phyloP scores from a whole-genome alignment of 2,888 invertebrate species.

The Suillia variegata region DNA sequence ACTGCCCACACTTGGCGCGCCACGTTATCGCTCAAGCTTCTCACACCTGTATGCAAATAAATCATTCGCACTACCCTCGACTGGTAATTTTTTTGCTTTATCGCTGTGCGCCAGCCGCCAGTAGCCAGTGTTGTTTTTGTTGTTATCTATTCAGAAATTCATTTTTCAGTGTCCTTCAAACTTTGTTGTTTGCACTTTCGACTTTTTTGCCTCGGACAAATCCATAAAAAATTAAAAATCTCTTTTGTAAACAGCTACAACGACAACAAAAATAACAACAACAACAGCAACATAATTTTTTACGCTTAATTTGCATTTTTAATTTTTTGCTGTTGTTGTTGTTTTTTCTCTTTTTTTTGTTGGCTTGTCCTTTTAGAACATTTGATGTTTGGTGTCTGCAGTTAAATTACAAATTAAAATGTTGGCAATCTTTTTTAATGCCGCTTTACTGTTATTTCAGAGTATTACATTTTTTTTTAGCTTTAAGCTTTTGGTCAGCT shows the following conservation, averaged over 20 bases:
- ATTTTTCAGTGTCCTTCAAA: constrained; percentile 8
- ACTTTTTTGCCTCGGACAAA: constrained; percentile 3
- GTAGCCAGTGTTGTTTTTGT: neutral
- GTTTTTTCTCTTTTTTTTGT: too few species aligned
- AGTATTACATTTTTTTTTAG: too few species aligned
- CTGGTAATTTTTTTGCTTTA: neutral
- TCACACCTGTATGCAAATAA: constrained; percentile 8
- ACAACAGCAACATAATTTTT: constrained; percentile 8
- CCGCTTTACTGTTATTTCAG: too few species aligned
- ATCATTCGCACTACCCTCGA: neutral
- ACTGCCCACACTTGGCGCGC: too few species aligned
- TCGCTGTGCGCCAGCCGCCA: neutral
- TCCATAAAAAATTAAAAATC: constrained; percentile 15
- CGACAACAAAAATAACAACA: neutral
- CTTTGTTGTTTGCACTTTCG: constrained; percentile 13
- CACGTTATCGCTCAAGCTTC: too few species aligned
- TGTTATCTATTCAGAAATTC: constrained; percentile 12
- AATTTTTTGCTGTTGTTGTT: too few species aligned
- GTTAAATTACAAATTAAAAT: too few species aligned
- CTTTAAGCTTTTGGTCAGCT: too few species aligned
- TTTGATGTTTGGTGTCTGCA: too few species aligned
- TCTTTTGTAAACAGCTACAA: constrained; percentile 11
- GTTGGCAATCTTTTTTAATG: too few species aligned
- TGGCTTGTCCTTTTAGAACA: neutral
- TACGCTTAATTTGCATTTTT: constrained; percentile 25